phyloP scores from a whole-genome alignment of 2,888 invertebrate species.

The Lottia gigantea region DNA sequence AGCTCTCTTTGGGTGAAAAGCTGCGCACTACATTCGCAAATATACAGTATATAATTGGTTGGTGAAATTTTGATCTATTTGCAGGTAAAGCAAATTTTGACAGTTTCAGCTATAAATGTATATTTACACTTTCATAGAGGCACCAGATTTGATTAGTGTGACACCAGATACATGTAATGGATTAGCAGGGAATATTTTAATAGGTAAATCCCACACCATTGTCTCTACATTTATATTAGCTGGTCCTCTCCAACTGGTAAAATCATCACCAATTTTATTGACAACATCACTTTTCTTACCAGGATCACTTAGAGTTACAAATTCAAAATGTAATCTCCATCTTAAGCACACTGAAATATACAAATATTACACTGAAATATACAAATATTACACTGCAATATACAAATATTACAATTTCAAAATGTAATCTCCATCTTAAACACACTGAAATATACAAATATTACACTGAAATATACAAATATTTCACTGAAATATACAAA shows the following conservation, averaged over 20 bases:
- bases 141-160: conserved; percentile 48
- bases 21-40: too few species aligned
- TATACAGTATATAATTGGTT: too few species aligned
- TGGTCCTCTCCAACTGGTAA: conserved; percentile 83
- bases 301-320: conserved; percentile 73
- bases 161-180: conserved; percentile 71
- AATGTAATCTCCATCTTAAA: conserved; percentile 93
- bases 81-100: too few species aligned
- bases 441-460: conserved; percentile 76
- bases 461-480: conserved; percentile 18
- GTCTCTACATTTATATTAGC: conserved; percentile 91
- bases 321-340: conserved; percentile 98
- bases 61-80: too few species aligned
- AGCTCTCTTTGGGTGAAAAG: too few species aligned
- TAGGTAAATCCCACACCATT: conserved; percentile 98
- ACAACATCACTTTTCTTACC: conserved; percentile 66
- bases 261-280: conserved; percentile 72
- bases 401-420: conserved; percentile 82
- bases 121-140: conserved; percentile 27
- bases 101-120: too few species aligned
- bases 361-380: conserved; percentile 45
- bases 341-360: conserved; percentile 80
- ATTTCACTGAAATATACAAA: too few species aligned
- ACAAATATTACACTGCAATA: not conserved
- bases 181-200: conserved; percentile 91